A percentile compares a stretch with the other conserved stretches of the same genome.
phyloP scores from a whole-genome alignment of 2,797 vertebrate genomes.

The Geotrypetes seraphini region DNA sequence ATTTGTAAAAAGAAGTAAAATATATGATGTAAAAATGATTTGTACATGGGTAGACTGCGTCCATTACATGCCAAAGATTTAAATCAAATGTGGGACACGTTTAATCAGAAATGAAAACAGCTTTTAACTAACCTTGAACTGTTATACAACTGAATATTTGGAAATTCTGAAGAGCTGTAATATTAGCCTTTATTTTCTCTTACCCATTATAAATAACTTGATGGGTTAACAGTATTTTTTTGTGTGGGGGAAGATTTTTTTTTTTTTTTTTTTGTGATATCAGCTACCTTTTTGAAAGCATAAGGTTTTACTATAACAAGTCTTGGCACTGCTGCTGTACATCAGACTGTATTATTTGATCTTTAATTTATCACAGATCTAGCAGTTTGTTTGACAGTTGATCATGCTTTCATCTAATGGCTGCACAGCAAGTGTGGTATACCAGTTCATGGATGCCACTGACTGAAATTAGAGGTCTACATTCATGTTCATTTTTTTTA shows the following conservation, averaged over 20 bases:
- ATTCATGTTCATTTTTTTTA: conserved; percentile 45
- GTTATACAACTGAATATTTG: conserved; percentile 4
- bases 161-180: conserved; percentile 42
- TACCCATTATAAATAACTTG: no score
- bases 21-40: conserved; percentile 14
- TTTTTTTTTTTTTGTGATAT: conserved; percentile 79
- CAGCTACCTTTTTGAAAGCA: conserved; percentile 62
- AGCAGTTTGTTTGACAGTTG: conserved; percentile 95
- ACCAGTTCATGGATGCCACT: conserved; percentile 42
- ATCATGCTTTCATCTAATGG: conserved; percentile 81
- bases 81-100: conserved; percentile 16
- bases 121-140: conserved; percentile 18
- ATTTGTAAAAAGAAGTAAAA: conserved; percentile 36
- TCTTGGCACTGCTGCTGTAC: conserved; percentile 67
- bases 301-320: conserved; percentile 67
- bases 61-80: conserved; percentile 28
- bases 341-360: conserved; percentile 78
- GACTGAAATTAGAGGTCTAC: conserved; percentile 39
- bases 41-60: conserved; percentile 30
- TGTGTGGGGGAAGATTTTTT: no score
- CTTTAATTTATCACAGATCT: conserved; percentile 95
- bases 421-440: conserved; percentile 57
- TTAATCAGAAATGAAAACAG: conserved; percentile 10
- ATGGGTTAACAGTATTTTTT: no score
- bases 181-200: conserved; percentile 66